Evolutionary conservation across 2,888 invertebrate species (phyloP).

Genomic region (Xanthia icteritia): DNA sequence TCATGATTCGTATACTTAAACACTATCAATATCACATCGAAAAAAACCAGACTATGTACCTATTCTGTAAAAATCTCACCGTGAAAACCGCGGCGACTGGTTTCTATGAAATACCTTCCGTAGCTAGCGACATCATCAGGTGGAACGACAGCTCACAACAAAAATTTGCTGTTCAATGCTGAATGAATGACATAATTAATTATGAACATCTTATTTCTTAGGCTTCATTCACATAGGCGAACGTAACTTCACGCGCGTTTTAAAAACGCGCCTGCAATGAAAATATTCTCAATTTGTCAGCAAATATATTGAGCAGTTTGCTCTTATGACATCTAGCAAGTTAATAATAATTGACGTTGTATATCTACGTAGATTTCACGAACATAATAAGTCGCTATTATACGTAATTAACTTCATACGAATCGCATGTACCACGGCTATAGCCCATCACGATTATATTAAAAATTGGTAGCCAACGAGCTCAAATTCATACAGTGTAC

Average conservation of each 20-base stretch:
- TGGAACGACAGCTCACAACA: neutral
- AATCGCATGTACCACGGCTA: constrained; percentile 18
- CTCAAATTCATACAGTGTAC: constrained; percentile 18
- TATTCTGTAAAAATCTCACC: neutral
- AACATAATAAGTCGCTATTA: constrained; percentile 14
- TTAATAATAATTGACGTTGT: neutral
- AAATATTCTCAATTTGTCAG: too few relatives aligned
- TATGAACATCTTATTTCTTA: neutral
- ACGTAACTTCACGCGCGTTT: neutral
- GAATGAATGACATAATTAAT: neutral
- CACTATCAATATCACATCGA: neutral
- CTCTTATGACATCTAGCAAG: neutral
- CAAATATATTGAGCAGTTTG: neutral
- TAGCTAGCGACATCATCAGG: neutral
- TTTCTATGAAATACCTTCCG: too few relatives aligned
- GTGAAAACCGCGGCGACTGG: neutral
- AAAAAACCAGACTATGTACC: neutral
- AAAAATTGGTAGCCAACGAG: neutral
- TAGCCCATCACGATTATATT: neutral
- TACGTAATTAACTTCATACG: constrained; percentile 7
- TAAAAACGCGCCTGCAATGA: neutral
- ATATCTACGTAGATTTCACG: neutral
- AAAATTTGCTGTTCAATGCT: neutral
- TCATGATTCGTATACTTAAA: neutral
- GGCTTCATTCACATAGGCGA: neutral